Percentiles rank a stretch among this genome's conserved stretches.
These are phyloP conservation scores for Datnioides undecimradiatus DNA, from an alignment of 2,113 vertebrate species.

Conservation along the genomic window DNA sequence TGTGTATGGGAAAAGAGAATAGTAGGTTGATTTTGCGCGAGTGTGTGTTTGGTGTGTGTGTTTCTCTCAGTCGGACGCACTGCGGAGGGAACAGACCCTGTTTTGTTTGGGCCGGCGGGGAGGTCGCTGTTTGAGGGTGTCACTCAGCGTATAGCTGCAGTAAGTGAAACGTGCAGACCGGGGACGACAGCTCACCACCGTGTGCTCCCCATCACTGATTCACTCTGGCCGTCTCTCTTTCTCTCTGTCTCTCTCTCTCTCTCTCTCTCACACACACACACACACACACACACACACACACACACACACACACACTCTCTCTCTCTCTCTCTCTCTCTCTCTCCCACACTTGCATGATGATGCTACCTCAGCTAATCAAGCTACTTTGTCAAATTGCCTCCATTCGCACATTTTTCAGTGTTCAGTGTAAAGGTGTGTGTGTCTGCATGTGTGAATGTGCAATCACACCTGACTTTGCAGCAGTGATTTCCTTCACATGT, in stretches of 20 bases:
- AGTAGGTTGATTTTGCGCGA: conserved; percentile 50
- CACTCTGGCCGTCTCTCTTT: conserved; percentile 7
- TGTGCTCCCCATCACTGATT: conserved; percentile 23
- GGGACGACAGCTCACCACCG: conserved; percentile 40
- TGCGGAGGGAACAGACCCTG: conserved; percentile 66
- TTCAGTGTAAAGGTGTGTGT: conserved; percentile 15
- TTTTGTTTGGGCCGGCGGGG: conserved; percentile 68
- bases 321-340: conserved; percentile 10
- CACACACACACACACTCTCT: conserved; percentile 18
- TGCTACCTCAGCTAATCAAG: conserved; percentile 14
- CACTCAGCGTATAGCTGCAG: conserved; percentile 69
- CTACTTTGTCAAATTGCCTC: conserved; percentile 23
- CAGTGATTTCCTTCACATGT: background rate
- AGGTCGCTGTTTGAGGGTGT: conserved; percentile 64
- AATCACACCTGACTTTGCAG: conserved; percentile 5
- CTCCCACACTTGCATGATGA: conserved; percentile 8
- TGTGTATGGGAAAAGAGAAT: conserved; percentile 39
- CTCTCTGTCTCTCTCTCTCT: conserved; percentile 21
- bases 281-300: background rate
- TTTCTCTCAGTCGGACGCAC: conserved; percentile 25
- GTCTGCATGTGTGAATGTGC: conserved; percentile 24
- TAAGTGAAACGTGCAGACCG: conserved; percentile 51
- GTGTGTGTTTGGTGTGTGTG: conserved; percentile 42
- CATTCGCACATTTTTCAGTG: conserved; percentile 10
- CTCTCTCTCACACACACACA: background rate